Evolutionary conservation across 2,888 invertebrate genomes (phyloP), one percentile per base, ranked within the genome.

Genomic region (Orthonevra nobilis): DNA sequence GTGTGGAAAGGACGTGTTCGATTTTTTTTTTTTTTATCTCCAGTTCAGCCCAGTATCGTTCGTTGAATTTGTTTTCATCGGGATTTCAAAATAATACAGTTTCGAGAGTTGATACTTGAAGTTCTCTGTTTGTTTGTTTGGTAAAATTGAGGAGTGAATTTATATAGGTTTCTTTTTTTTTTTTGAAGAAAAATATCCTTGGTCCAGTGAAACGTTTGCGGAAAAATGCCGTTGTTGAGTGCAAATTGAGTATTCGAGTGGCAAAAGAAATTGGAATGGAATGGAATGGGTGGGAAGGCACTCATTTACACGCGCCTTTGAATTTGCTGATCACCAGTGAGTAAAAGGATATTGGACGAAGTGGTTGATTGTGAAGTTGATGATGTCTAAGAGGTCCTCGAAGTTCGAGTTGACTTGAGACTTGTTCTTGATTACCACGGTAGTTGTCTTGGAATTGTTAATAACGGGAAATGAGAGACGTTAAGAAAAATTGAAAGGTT

Each of bases 51-150:
- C n/a, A 50, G 20, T 28, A 28, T 36, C 30, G 7, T 40, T 2
- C 38, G 38, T 20, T 42, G 54, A 63, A 52, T 64, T 60, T 32
- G 19, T 36, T 52, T 60, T 64, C 54, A 40, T 14, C 48, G 32
- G 28, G n/a, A 52, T 17, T 70, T 10, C 38, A 54, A 64, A 77
- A 72, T 46, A 77, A 72, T 54, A 66, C 52, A 72, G 42, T 66
- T 72, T 72, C 14, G 12, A 48, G 66, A 19, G 72, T 38, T 56
- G 66, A 32, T 42, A 79, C 79, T 79, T 66, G 72, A 66, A 48
- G 23, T 56, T 14, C n/a, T n/a, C 26, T 66, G 63, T 52, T 15
- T 72, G 61, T 72, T 70, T 77, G 64, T 40, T 79, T 60, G 40
- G 50, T 23, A 26, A 58, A 63, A 63, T 52, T 58, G 50, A 63